These are phyloP conservation scores for Chaitophorus viminalis DNA, from an alignment of 2,888 invertebrate species.

Conservation along the genomic window DNA sequence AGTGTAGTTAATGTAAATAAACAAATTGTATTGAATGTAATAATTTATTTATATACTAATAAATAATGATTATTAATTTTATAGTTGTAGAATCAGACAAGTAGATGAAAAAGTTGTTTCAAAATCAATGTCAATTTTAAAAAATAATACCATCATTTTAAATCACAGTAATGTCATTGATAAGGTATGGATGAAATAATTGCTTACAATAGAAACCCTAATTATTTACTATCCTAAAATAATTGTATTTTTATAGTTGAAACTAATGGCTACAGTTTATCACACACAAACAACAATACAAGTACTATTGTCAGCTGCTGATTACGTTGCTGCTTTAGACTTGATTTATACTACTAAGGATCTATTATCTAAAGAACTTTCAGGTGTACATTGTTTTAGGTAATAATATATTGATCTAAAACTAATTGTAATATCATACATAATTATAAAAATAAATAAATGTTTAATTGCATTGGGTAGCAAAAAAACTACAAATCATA, in stretches of 20 bases:
- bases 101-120: constrained; percentile 53
- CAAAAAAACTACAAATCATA: too few species aligned
- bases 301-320: constrained; percentile 89
- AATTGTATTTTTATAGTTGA: constrained; percentile 70
- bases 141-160: constrained; percentile 39
- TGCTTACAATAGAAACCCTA: not conserved
- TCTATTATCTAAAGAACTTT: constrained; percentile 87
- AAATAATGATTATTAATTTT: not conserved
- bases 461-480: too few species aligned
- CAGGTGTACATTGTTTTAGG: constrained; percentile 91
- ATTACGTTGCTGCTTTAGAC: constrained; percentile 97
- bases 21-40: too few species aligned
- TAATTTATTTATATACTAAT: too few species aligned
- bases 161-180: constrained; percentile 42
- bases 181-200: constrained; percentile 42
- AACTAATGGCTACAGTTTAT: constrained; percentile 93
- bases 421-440: too few species aligned
- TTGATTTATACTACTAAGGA: constrained; percentile 96
- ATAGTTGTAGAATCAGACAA: constrained; percentile 44
- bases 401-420: constrained; percentile 65
- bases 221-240: not conserved
- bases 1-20: constrained; percentile 23
- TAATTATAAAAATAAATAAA: too few species aligned
- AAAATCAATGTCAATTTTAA: constrained; percentile 49
- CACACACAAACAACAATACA: constrained; percentile 99